Percentiles rank a stretch among this genome's conserved stretches.
phyloP scores from a whole-genome alignment of 2,888 invertebrate genomes.

The Brenthis ino region DNA sequence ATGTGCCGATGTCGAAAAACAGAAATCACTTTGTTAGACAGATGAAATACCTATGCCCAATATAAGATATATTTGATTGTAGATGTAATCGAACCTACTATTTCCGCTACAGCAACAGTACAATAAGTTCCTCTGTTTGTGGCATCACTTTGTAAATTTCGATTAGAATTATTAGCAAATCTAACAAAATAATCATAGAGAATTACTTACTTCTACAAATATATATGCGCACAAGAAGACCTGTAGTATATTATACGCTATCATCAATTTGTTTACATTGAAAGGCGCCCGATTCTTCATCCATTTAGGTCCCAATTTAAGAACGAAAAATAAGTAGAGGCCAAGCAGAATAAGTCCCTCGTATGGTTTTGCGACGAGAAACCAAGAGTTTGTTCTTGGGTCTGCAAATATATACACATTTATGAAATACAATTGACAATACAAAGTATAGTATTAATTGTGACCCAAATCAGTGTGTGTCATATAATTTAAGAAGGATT shows the following conservation, averaged over 20 bases:
- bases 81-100: not conserved
- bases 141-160: too few species aligned
- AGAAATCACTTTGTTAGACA: too few species aligned
- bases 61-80: not conserved
- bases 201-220: conserved; percentile 75
- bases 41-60: too few species aligned
- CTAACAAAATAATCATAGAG: not conserved
- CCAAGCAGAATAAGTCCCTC: conserved; percentile 80
- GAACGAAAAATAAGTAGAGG: conserved; percentile 86
- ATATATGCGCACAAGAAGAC: conserved; percentile 81
- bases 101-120: too few species aligned
- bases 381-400: conserved; percentile 84
- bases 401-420: conserved; percentile 69
- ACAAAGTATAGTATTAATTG: too few species aligned
- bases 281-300: conserved; percentile 86
- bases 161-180: not conserved
- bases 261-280: conserved; percentile 84
- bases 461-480: too few species aligned
- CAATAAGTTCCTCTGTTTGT: too few species aligned
- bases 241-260: conserved; percentile 87
- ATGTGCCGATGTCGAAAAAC: too few species aligned
- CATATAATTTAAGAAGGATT: too few species aligned
- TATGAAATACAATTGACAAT: too few species aligned
- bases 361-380: conserved; percentile 85
- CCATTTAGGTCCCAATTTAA: conserved; percentile 86